phyloP scores from a whole-genome alignment of 2,113 vertebrate species.

The Myanophis thanlyinensis region DNA sequence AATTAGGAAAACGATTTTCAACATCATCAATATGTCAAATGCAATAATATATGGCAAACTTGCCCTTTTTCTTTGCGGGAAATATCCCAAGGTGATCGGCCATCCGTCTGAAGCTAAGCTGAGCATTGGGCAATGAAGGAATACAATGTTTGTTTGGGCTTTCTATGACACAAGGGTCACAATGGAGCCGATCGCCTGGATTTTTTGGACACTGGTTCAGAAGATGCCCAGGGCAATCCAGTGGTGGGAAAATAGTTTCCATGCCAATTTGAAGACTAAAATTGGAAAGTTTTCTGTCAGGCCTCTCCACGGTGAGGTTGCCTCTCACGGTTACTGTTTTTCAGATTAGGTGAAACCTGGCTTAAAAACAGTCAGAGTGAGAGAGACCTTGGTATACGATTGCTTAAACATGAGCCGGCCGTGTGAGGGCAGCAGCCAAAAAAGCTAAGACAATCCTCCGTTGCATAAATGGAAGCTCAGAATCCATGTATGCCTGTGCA shows the following conservation, averaged over 20 bases:
- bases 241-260: not conserved
- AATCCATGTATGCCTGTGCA: too few species aligned
- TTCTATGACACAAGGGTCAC: constrained; percentile 5
- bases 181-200: not conserved
- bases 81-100: constrained; percentile 50
- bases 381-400: not conserved
- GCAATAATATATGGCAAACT: constrained; percentile 58
- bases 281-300: not conserved
- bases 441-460: not conserved
- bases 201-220: constrained; percentile 20
- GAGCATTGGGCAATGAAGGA: constrained; percentile 55
- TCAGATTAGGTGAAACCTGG: too few species aligned
- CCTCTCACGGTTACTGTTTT: not conserved
- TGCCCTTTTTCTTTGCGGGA: constrained; percentile 35
- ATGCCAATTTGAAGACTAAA: not conserved
- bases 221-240: constrained; percentile 29
- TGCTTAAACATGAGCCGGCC: not conserved
- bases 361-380: too few species aligned
- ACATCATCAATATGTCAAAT: constrained; percentile 57
- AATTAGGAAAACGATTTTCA: constrained; percentile 55
- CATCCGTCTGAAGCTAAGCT: constrained; percentile 58
- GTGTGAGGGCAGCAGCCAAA: not conserved
- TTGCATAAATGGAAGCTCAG: not conserved
- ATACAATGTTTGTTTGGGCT: constrained; percentile 34
- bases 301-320: not conserved